Evolutionary conservation across 2,797 vertebrate genomes (phyloP).

Genomic region (Micropoecilia bifurca): DNA sequence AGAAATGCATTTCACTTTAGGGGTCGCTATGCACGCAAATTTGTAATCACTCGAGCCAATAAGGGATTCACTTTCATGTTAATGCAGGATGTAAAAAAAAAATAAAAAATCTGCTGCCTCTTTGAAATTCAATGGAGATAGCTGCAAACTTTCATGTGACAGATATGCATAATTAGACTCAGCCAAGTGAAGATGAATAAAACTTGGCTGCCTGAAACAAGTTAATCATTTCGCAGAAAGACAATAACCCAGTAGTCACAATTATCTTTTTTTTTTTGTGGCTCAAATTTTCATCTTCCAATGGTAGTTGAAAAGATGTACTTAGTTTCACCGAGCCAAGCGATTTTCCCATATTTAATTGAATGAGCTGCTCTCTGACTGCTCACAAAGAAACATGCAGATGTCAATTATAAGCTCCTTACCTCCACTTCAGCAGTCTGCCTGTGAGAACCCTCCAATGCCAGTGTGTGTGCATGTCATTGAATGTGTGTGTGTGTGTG

Average conservation of each 20-base stretch:
- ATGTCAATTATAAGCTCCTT: constrained; percentile 62
- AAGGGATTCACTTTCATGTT: constrained; percentile 2
- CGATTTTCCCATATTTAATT: constrained; percentile 51
- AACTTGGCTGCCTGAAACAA: constrained; percentile 38
- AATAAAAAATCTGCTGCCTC: not conserved
- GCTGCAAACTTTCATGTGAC: constrained; percentile 28
- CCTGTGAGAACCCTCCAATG: constrained; percentile 1
- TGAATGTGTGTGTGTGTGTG: not conserved
- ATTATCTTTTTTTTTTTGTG: constrained; percentile 23
- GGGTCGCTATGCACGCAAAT: not conserved
- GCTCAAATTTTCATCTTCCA: constrained; percentile 32
- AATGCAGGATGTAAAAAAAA: constrained; percentile 2
- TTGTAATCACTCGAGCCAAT: constrained; percentile 16
- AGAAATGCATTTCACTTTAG: not conserved
- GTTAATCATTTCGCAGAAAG: constrained; percentile 41
- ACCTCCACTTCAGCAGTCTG: constrained; percentile 38
- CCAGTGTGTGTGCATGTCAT: constrained; percentile 4
- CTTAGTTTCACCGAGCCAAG: constrained; percentile 13
- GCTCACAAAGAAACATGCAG: constrained; percentile 48
- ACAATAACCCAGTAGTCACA: constrained; percentile 43
- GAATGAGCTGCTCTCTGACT: constrained; percentile 44
- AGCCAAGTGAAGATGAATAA: constrained; percentile 26
- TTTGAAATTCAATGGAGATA: constrained; percentile 25
- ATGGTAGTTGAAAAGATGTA: constrained; percentile 22
- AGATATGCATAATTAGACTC: constrained; percentile 29